phyloP scores from a whole-genome alignment of 2,113 vertebrate genomes.

The Anarrhichthys ocellatus region DNA sequence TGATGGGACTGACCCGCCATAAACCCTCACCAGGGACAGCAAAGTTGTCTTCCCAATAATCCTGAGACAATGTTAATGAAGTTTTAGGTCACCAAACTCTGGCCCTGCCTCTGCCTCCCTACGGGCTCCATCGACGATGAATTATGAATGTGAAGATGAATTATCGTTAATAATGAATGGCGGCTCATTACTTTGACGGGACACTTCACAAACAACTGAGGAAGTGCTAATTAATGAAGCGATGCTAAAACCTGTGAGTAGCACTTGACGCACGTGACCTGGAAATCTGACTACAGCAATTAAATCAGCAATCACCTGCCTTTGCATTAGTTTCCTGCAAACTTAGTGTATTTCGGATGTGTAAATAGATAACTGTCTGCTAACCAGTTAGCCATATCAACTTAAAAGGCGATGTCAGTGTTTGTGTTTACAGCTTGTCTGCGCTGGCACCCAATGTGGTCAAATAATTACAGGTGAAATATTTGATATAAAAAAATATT shows the following conservation, averaged over 20 bases:
- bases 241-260: conserved; percentile 29
- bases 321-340: background rate
- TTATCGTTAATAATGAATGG: conserved; percentile 66
- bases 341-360: background rate
- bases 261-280: background rate
- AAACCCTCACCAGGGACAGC: conserved; percentile 20
- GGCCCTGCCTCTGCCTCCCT: conserved; percentile 40
- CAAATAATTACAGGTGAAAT: background rate
- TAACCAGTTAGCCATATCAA: background rate
- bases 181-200: conserved; percentile 64
- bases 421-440: background rate
- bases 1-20: background rate
- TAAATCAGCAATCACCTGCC: background rate
- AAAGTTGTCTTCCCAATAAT: conserved; percentile 45
- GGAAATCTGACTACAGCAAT: background rate
- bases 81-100: conserved; percentile 59
- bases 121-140: conserved; percentile 34
- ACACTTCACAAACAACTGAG: conserved; percentile 53
- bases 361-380: background rate
- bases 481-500: background rate
- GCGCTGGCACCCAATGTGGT: background rate
- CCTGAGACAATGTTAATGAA: conserved; percentile 45
- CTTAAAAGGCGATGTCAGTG: background rate
- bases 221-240: conserved; percentile 53
- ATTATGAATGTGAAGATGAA: conserved; percentile 69